phyloP scores from a whole-genome alignment of 2,797 vertebrate species.

The Sternotherus odoratus region DNA sequence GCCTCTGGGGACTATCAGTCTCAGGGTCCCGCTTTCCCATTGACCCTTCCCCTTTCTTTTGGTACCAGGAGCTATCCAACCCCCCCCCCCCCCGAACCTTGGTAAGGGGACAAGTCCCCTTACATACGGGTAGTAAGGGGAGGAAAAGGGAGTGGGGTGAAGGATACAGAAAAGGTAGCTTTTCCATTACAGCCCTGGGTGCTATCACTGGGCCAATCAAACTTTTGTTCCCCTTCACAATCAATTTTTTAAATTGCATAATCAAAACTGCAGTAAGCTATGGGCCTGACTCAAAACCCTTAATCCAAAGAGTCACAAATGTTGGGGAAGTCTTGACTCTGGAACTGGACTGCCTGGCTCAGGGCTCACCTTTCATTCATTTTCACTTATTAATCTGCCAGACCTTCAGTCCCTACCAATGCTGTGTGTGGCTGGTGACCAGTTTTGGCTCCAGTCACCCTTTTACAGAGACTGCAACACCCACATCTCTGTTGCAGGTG shows the following conservation, averaged over 20 bases:
- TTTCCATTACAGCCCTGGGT: background rate
- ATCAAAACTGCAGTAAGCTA: background rate
- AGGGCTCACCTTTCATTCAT: background rate
- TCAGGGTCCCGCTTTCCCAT: too few species aligned
- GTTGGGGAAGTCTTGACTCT: background rate
- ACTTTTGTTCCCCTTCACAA: fast-evolving
- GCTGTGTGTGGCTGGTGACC: background rate
- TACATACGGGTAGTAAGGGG: fast-evolving
- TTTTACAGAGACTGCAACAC: fast-evolving
- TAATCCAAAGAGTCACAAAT: background rate
- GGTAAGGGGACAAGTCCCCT: too few species aligned
- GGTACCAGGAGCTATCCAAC: too few species aligned
- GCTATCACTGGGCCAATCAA: background rate
- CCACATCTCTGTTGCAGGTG: fast-evolving
- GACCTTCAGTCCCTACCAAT: background rate
- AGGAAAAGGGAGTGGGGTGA: background rate
- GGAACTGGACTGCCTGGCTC: fast-evolving
- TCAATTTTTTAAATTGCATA: too few species aligned
- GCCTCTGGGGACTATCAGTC: too few species aligned
- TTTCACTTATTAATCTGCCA: too few species aligned
- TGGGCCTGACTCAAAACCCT: background rate
- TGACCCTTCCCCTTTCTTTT: too few species aligned
- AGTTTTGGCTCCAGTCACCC: fast-evolving
- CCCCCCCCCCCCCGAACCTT: too few species aligned
- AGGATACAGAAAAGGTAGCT: background rate